phyloP scores from a whole-genome alignment of 2,888 invertebrate species.

The Pseudococcus viburni region DNA sequence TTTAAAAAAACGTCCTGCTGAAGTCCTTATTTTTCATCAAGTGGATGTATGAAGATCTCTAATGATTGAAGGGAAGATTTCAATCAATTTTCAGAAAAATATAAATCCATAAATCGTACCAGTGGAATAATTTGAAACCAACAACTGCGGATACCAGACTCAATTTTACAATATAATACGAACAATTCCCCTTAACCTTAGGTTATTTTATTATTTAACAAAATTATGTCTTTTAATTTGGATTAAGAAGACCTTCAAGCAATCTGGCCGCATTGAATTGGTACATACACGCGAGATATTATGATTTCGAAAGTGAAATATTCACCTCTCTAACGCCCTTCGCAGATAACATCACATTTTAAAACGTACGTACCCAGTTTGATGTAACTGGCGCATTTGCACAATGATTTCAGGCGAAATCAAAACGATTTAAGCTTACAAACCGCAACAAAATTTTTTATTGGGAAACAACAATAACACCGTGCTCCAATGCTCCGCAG shows the following conservation, averaged over 20 bases:
- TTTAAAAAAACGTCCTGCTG: too few species aligned
- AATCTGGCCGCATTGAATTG: not conserved
- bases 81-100: too few species aligned
- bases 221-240: conserved; percentile 18
- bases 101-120: too few species aligned
- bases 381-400: conserved; percentile 27
- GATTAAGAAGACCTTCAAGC: conserved; percentile 17
- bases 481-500: not conserved
- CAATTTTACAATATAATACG: not conserved
- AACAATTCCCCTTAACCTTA: conserved; percentile 8
- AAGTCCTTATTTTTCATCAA: too few species aligned
- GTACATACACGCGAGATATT: conserved; percentile 26
- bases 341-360: conserved; percentile 46
- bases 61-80: too few species aligned
- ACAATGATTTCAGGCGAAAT: conserved; percentile 20
- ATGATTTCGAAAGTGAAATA: conserved; percentile 50
- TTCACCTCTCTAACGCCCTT: conserved; percentile 42
- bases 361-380: conserved; percentile 7
- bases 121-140: too few species aligned
- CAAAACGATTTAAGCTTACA: not conserved
- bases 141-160: not conserved
- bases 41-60: too few species aligned
- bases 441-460: conserved; percentile 15
- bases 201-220: not conserved
- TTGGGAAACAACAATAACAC: not conserved